Evolutionary conservation across 2,888 invertebrate species (phyloP).

Genomic region (Aleiodes alternator): DNA sequence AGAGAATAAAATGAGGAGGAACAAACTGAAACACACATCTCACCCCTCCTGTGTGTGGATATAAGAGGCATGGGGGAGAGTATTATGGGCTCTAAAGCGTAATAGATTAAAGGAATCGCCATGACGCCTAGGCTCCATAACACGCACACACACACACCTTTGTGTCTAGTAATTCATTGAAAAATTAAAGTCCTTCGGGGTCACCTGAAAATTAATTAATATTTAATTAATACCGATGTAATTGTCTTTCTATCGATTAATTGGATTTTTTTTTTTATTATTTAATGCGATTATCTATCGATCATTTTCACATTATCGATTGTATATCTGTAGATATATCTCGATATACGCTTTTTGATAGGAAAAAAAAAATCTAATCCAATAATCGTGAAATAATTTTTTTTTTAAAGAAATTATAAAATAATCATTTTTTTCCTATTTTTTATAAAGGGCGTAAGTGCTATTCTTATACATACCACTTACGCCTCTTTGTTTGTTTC

Average conservation of each 20-base stretch:
- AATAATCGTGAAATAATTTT: neutral
- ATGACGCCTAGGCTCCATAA: constrained; percentile 56
- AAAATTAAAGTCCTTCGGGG: neutral
- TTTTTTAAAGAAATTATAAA: too few relatives aligned
- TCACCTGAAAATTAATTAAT: too few relatives aligned
- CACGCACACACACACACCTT: constrained; percentile 51
- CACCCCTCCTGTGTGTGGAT: neutral
- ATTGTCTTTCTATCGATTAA: too few relatives aligned
- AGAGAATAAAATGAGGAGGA: neutral
- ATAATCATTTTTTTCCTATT: too few relatives aligned
- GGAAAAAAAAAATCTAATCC: neutral
- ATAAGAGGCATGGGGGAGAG: constrained; percentile 12
- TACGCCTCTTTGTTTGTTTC: too few relatives aligned
- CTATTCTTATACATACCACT: too few relatives aligned
- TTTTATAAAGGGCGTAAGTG: too few relatives aligned
- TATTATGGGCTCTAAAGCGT: neutral
- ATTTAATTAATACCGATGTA: too few relatives aligned
- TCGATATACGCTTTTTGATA: neutral
- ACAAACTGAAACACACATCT: neutral
- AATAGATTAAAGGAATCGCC: constrained; percentile 46
- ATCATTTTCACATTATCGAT: constrained; percentile 6
- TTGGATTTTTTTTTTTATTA: neutral
- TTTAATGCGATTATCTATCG: constrained; percentile 1
- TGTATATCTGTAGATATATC: neutral
- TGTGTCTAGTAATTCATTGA: constrained; percentile 44